Base-by-base conservation (phyloP, 1,140 invertebrate species). In the Phymorhynchus buccinoides region DNA sequence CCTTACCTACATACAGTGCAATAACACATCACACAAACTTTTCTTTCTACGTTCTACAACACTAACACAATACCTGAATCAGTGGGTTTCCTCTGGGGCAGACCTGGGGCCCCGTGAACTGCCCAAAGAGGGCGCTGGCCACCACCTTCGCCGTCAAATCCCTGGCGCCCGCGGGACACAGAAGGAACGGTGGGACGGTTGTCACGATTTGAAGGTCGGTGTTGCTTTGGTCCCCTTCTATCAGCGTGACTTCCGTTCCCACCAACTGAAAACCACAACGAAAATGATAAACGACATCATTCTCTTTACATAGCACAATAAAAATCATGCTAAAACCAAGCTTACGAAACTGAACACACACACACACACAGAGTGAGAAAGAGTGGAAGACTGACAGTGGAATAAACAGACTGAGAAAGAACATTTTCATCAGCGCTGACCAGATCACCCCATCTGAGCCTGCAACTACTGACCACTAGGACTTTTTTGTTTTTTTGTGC, bases 71-170 rank as follows among this genome's bases (percentile, higher is more conserved):
- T 80, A 88, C 87, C 56, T 90, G 89, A 37, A 81, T 84, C 32
- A 89, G 68, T 1, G 62, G n/a, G 48, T 88, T 87, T 30, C 87
- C 88, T 84, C 86, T 87, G 0, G 86, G 84, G 87, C 89, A 90
- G 1, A 68, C 32, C 32, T 82, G 68, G n/a, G 75, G 78, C 44
- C 87, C 87, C 32, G 39, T 75, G 82, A 89, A 89, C 0, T 75
- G 44, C 37, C 42, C 77, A 7, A 87, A 48, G 30, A 66, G 41
- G 1, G 83, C 80, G 3, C 66, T 81, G 14, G 85, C 56, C n/a
- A 77, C 86, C 16, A 83, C 27, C 0, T 3, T 44, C 18, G 81
- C 81, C 4, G 0, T 30, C 78, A 39, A n/a, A 44, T 85, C 81
- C 14, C 81, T 56, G 4, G 18, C 16, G 42, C n/a, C 66, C 9